These are phyloP conservation scores for Dryomyza anilis DNA, from an alignment of 2,888 invertebrate genomes.

Conservation along the genomic window DNA sequence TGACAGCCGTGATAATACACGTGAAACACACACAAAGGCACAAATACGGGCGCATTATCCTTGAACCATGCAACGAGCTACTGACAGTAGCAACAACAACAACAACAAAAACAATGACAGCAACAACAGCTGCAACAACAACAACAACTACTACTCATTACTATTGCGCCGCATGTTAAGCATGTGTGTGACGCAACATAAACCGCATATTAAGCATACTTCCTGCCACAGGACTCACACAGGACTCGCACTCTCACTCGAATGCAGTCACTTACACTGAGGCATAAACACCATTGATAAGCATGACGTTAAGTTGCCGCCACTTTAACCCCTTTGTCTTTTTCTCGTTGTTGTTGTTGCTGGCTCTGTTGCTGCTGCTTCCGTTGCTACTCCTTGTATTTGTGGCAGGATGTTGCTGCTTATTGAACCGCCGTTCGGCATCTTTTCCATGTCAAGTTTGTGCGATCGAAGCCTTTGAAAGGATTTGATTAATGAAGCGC, in stretches of 20 bases:
- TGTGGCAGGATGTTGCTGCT: too few species aligned
- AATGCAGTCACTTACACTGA: background rate
- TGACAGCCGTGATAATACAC: too few species aligned
- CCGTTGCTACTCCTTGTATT: too few species aligned
- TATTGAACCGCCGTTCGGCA: too few species aligned
- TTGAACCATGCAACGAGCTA: background rate
- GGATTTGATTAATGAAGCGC: too few species aligned
- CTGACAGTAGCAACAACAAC: background rate
- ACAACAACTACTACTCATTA: background rate
- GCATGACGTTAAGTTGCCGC: conserved; percentile 1
- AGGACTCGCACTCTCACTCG: background rate
- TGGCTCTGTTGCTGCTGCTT: too few species aligned
- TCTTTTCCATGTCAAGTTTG: too few species aligned
- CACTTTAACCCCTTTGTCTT: background rate
- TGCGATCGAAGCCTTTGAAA: too few species aligned
- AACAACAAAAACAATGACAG: background rate
- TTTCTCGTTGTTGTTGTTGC: too few species aligned
- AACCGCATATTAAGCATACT: conserved; percentile 14
- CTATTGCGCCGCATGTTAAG: background rate
- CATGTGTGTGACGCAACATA: conserved; percentile 18
- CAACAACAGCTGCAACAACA: background rate
- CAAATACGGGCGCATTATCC: background rate
- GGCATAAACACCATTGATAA: background rate
- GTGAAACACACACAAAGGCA: background rate
- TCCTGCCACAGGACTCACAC: background rate